Conservation (phyloP, 2,888 invertebrate species). For the Scaptomyza flava region DNA sequence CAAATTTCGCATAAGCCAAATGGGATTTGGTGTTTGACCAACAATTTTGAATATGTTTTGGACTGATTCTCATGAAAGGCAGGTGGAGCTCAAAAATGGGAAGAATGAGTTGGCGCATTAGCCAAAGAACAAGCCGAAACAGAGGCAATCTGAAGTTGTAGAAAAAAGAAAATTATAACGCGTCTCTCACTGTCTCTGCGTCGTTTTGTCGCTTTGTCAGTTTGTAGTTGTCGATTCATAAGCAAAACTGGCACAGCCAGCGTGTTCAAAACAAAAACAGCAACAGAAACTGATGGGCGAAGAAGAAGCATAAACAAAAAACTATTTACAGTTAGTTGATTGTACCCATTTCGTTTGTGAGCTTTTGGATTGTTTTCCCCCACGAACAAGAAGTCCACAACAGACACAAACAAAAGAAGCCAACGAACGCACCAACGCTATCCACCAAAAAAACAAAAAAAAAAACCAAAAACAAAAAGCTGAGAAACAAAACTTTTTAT, state of each 20-base stretch:
- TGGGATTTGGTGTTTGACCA: conserved; percentile 52
- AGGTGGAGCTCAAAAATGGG: neutral
- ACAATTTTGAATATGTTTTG: conserved; percentile 34
- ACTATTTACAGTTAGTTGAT: conserved; percentile 79
- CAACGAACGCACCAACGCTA: conserved; percentile 72
- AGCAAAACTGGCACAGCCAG: conserved; percentile 57
- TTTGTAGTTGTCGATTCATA: conserved; percentile 34
- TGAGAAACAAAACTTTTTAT: conserved; percentile 27
- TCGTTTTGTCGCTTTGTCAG: conserved; percentile 3
- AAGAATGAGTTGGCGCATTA: neutral
- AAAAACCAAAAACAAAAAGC: conserved; percentile 14
- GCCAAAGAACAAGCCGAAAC: conserved; percentile 17
- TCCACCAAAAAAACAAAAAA: conserved; percentile 55
- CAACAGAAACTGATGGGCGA: conserved; percentile 37
- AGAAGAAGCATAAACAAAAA: conserved; percentile 58
- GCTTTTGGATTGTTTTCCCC: conserved; percentile 75
- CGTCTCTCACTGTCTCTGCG: conserved; percentile 17
- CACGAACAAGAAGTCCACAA: conserved; percentile 44
- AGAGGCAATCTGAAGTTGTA: conserved; percentile 58
- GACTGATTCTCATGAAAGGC: neutral
- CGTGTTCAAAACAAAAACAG: neutral
- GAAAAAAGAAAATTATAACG: conserved; percentile 76
- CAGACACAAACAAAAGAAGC: conserved; percentile 69
- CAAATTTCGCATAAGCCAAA: conserved; percentile 68
- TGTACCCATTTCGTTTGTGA: conserved; percentile 79